Conservation (phyloP, 2,888 invertebrate species). For the Cosmia trapezina region DNA sequence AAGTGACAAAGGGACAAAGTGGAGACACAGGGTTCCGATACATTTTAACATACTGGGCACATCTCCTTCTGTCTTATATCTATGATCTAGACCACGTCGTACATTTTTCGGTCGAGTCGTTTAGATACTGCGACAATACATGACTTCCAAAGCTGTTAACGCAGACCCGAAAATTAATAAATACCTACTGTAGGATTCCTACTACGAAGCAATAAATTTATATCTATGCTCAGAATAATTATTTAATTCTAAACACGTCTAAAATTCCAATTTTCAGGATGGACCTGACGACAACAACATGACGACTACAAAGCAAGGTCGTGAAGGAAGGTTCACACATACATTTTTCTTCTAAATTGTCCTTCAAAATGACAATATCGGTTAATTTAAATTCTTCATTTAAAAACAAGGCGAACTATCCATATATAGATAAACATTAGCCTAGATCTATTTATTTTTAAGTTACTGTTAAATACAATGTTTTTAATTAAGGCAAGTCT, state of each 20-base stretch:
- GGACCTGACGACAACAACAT: neutral
- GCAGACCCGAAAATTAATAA: neutral
- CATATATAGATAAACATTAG: conserved; percentile 41
- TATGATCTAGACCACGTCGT: no score
- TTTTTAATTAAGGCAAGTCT: neutral
- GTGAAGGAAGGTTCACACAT: conserved; percentile 4
- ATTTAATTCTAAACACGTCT: neutral
- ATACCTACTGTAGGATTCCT: neutral
- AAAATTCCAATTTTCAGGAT: neutral
- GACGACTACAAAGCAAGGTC: conserved; percentile 20
- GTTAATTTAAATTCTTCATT: conserved; percentile 34
- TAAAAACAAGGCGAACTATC: conserved; percentile 31
- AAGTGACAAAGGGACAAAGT: no score
- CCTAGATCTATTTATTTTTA: conserved; percentile 42
- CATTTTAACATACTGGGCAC: no score
- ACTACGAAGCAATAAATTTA: neutral
- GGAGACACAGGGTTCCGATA: no score
- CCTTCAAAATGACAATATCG: conserved; percentile 20
- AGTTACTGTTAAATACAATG: neutral
- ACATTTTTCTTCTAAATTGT: conserved; percentile 6
- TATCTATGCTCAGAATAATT: neutral
- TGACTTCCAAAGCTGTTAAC: no score
- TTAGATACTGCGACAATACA: no score
- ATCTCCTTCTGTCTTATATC: no score
- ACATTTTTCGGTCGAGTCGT: no score